Evolutionary conservation across 2,888 invertebrate species (phyloP).

Genomic region (Lycocerus yunnanus): DNA sequence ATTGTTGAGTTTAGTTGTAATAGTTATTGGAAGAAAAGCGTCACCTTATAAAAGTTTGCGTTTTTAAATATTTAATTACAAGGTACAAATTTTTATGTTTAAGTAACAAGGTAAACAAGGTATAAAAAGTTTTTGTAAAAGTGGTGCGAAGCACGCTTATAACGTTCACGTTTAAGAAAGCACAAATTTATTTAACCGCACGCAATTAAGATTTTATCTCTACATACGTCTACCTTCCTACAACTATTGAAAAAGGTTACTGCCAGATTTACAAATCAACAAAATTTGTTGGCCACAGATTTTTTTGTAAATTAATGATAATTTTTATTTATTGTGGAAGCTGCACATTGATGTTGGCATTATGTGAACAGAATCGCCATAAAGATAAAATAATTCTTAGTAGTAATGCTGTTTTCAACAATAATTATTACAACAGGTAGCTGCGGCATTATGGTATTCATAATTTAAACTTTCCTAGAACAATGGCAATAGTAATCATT

Average conservation of each 20-base stretch:
- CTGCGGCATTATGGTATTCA: constrained; percentile 3
- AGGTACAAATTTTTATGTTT: neutral
- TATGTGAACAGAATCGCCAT: neutral
- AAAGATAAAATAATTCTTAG: neutral
- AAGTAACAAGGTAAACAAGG: constrained; percentile 3
- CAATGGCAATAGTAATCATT: constrained; percentile 6
- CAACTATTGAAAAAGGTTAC: neutral
- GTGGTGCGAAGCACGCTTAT: constrained; percentile 11
- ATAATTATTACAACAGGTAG: constrained; percentile 23
- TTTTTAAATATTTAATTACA: neutral
- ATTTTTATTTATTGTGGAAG: neutral
- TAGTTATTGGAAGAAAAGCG: constrained; percentile 4
- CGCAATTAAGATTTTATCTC: constrained; percentile 22
- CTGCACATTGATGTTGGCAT: neutral
- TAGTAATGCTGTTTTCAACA: neutral
- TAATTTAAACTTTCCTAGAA: constrained; percentile 22
- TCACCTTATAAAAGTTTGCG: neutral
- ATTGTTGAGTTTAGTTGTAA: constrained; percentile 13
- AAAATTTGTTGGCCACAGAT: constrained; percentile 10
- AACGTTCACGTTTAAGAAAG: constrained; percentile 4
- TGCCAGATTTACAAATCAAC: neutral
- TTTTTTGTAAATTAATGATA: constrained; percentile 1
- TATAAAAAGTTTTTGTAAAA: neutral
- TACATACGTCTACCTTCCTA: constrained; percentile 4
- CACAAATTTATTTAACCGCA: constrained; percentile 12